Base-by-base conservation (phyloP, 2,888 invertebrate species). In the Drosophila cracens region DNA sequence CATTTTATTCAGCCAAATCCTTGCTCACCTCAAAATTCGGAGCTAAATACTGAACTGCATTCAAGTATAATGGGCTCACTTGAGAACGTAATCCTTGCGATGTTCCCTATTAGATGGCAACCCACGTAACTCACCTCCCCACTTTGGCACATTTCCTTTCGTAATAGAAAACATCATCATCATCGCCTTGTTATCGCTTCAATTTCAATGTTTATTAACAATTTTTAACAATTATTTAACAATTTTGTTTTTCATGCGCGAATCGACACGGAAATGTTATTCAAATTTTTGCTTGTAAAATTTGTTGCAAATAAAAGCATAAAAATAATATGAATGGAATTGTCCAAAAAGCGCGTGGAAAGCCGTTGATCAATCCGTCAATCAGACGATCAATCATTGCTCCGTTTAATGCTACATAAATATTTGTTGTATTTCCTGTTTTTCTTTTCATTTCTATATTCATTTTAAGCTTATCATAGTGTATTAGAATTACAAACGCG, bases 401-500 rank as follows among this genome's bases (percentile, higher is more conserved):
- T 70, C 70, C 67, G 64, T 79, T 85, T 89, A 85, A 82, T 89
- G 85, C 89, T 85, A 85, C 89, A 85, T 85, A 85, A 85, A 85
- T 85, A 85, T 84, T 51, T 70, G 36, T 51, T 74, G 53, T 68
- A 34, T 80, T 72, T 70, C 29, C 48, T 59, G 25, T 66, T 25
- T 56, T 25, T 54, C 53, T 58, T 53, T 71, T 61, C 49, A 4
- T 49, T 48, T 54, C 43, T 43, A 57, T 58, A 10, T 36, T 64
- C 57, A 21, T 57, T 38, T 76, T 59, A 48, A 58, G 64, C 72
- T 87, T 84, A 87, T 49, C 43, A 60, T 38, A 51, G 63, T 60
- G 63, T 66, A 36, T 64, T 74, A 72, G 67, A 81, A 71, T 83
- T 83, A 88, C 82, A 86, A 85, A 75, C 97, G 97, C 87, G 97